Evolutionary conservation across 2,888 invertebrate genomes (phyloP), one percentile per base, ranked within the genome.

Genomic region (Agrilus cyanescens): DNA sequence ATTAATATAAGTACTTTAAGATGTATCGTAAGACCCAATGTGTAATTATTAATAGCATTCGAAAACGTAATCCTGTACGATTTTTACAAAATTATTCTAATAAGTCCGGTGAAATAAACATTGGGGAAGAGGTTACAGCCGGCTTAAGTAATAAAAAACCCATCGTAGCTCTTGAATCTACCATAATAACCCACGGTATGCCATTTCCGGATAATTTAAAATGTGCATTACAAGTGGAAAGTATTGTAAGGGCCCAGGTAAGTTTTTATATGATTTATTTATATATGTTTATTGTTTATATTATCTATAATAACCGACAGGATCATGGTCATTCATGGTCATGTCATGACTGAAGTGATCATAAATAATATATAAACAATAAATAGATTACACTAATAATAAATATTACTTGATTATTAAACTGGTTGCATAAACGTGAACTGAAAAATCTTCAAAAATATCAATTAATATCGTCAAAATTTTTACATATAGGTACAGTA

Each of bases 101-200:
- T 10, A 2, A 25, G 2, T 25, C 10, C 25, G 25, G 25, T 25
- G 14, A 33, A 36, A 40, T 66, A 40, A 65, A 70, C 45, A 67
- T 73, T 46, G 74, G 74, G 41, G 73, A 77, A 29, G 79, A 82
- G 59, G 82, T 94, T 39, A 61, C 60, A n/a, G n/a, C n/a, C n/a
- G n/a, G n/a, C n/a, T n/a, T 87, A 51, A 63, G 67, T 40, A 65
- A 70, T 37, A 68, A 71, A 20, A 68, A 72, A 50, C 86, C 95
- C 7, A 75, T 97, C 46, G 93, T 98, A 13, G 95, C 96, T 2
- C 70, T 98, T 52, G 98, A 98, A 72, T 94, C 95, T 6, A 93
- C 98, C 1, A 94, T 98, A 48, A 89, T 98, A 46, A 96, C 96
- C 1, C 97, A 98, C 69, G 98, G 98, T 33, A 90, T 98, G 88